A percentile compares a stretch with the other conserved stretches of the same genome.
Evolutionary conservation across 2,888 invertebrate species (phyloP).

Genomic region (Dryobota labecula): DNA sequence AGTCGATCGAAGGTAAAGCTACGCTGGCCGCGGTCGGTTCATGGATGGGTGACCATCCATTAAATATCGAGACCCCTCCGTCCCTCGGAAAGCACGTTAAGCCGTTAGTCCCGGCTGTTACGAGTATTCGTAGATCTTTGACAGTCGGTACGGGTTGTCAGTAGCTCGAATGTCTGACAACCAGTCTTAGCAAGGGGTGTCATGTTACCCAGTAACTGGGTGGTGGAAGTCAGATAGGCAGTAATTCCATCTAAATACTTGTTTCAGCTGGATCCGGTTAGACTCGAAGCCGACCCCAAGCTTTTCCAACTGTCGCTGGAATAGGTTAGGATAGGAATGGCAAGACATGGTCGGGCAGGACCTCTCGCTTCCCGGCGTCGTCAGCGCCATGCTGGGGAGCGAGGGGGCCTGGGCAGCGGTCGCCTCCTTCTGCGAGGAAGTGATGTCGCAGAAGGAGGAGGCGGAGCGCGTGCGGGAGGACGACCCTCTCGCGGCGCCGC

Average conservation of each 20-base stretch:
- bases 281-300: background rate
- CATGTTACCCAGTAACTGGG: background rate
- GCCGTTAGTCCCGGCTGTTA: background rate
- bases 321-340: background rate
- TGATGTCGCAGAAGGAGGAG: too few relatives aligned
- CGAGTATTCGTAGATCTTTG: background rate
- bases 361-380: too few relatives aligned
- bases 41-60: background rate
- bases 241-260: background rate
- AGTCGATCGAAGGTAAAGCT: background rate
- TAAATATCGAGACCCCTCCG: background rate
- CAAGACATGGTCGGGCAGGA: too few relatives aligned
- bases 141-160: background rate
- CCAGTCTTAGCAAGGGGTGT: background rate
- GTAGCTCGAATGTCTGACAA: background rate
- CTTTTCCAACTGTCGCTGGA: too few relatives aligned
- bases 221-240: background rate
- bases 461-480: too few relatives aligned
- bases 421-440: too few relatives aligned
- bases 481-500: too few relatives aligned
- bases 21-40: background rate
- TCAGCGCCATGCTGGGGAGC: too few relatives aligned
- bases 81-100: too few relatives aligned
- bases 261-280: background rate
- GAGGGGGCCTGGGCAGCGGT: too few relatives aligned